A percentile compares a stretch with the other conserved stretches of the same genome.
phyloP scores from a whole-genome alignment of 1,140 invertebrate genomes.

The Drosophila kurseongensis region DNA sequence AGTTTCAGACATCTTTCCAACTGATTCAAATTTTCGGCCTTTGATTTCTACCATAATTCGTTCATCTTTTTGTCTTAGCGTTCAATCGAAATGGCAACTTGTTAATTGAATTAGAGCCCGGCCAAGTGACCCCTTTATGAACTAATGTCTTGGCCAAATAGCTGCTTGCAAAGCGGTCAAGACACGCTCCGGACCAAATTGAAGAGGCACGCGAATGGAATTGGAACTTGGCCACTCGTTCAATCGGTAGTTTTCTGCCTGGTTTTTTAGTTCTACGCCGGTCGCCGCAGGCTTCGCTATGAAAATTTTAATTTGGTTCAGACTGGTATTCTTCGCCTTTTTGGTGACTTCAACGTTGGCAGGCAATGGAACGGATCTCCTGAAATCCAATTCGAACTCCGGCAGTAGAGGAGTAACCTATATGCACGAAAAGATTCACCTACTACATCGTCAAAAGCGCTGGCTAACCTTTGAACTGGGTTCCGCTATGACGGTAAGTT shows the following conservation, averaged over 20 bases:
- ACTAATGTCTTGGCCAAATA: conserved; percentile 61
- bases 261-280: conserved; percentile 10
- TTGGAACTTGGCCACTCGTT: conserved; percentile 9
- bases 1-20: conserved; percentile 56
- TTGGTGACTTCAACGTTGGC: neutral
- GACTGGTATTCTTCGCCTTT: conserved; percentile 4
- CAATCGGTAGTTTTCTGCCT: neutral
- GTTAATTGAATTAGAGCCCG: conserved; percentile 70
- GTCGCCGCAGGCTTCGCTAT: conserved; percentile 27
- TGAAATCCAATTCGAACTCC: neutral
- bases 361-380: neutral
- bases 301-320: conserved; percentile 25
- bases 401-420: conserved; percentile 40
- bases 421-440: conserved; percentile 43
- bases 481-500: conserved; percentile 52
- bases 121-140: conserved; percentile 52
- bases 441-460: conserved; percentile 59
- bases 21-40: conserved; percentile 53
- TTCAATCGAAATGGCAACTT: conserved; percentile 39
- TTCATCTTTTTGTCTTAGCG: conserved; percentile 23
- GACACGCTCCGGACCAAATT: conserved; percentile 41
- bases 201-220: conserved; percentile 38
- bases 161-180: conserved; percentile 31
- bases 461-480: conserved; percentile 70
- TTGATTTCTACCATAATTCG: conserved; percentile 33